Percentiles rank a stretch among this genome's conserved stretches.
These are phyloP conservation scores for Procambarus clarkii DNA, from an alignment of 1,140 invertebrate species.

Conservation along the genomic window DNA sequence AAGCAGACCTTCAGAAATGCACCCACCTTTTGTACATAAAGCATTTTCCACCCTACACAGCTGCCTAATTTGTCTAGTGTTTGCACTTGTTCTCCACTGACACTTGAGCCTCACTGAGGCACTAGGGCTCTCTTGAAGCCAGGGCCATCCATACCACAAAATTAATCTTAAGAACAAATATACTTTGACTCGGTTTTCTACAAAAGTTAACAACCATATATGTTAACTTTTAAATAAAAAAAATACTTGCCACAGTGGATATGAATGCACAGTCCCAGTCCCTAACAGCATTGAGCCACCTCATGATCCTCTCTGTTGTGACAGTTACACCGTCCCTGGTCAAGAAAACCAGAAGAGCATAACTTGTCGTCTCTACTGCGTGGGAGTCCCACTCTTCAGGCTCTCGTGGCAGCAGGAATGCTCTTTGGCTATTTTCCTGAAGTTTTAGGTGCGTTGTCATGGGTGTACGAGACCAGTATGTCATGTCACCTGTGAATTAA, in stretches of 20 bases:
- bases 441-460: constrained; percentile 75
- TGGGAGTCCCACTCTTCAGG: constrained; percentile 75
- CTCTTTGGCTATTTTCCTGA: constrained; percentile 77
- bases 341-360: constrained; percentile 79
- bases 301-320: constrained; percentile 72
- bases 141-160: no score
- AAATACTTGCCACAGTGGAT: constrained; percentile 77
- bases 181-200: no score
- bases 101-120: no score
- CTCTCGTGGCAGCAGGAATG: constrained; percentile 76
- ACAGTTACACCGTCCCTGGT: constrained; percentile 75
- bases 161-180: no score
- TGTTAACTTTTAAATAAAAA: no score
- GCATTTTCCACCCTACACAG: no score
- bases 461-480: constrained; percentile 76
- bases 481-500: constrained; percentile 75
- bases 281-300: constrained; percentile 80
- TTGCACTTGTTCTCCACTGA: no score
- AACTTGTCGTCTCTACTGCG: constrained; percentile 79
- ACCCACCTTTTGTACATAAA: no score
- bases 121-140: no score
- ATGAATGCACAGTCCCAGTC: constrained; percentile 79
- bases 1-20: no score
- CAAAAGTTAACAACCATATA: no score
- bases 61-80: no score